Evolutionary conservation across 2,113 vertebrate species (phyloP), one percentile per base, ranked within the genome.

Genomic region (Pholis gunnellus): DNA sequence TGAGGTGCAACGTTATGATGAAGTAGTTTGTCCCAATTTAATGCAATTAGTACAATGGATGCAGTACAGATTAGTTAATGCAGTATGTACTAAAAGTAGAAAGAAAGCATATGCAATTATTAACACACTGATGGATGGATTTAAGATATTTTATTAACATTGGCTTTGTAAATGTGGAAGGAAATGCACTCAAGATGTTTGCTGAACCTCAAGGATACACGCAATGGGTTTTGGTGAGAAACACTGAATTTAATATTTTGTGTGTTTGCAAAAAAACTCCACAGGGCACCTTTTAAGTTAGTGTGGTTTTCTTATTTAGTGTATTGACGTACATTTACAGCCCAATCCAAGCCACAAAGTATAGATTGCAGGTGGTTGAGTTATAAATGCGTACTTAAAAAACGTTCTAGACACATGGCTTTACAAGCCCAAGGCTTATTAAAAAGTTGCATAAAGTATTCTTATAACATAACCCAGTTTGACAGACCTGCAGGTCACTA

Each of bases 401-500:
- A 15, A 59, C 63, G 22, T 70, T 22, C 27, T 75, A 46, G 29
- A 27, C 69, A 20, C 64, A 72, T 52, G 48, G 27, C 60, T 40
- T 75, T 69, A 56, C 13, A 9, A 25, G 46, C 52, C 9, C 15
- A 54, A 70, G 6, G 29, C 66, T 71, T 61, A 64, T 82, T 83
- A 61, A 79, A 78, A 82, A 75, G 42, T 66, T 77, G 63, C 69
- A 57, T 29, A 56, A 46, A 48, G 44, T 38, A 54, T 82, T 80
- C 56, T 48, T 79, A 36, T 57, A 65, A 65, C 73, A 78, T 76
- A 82, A 88, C 78, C 73, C 65, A 66, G 71, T 87, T 89, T 85
- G 79, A 87, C 71, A 82, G 66, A 86, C 65, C 82, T 91, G 75
- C 67, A 75, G 88, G 85, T 87, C 38, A 78, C 34, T 52, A 68